These are phyloP conservation scores for Antechinus flavipes DNA, from an alignment of 2,113 vertebrate species.

Conservation along the genomic window DNA sequence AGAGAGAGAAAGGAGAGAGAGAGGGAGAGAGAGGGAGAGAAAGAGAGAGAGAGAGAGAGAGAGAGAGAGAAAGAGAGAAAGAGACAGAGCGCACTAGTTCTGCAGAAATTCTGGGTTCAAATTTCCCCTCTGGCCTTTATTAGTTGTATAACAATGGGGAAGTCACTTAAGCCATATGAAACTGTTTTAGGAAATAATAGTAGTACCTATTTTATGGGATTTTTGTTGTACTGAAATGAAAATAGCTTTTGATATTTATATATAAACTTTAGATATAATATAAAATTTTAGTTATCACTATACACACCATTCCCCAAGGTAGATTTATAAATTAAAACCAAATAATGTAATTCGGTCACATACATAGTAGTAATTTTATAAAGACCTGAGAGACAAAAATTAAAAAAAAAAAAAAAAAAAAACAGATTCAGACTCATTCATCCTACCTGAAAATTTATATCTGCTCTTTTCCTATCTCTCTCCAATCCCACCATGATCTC, in stretches of 20 bases:
- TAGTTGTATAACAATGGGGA: not conserved
- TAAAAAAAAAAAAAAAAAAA: not conserved
- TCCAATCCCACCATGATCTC: not conserved
- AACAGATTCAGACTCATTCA: accelerated
- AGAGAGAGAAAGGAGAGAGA: too few species aligned
- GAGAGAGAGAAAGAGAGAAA: accelerated
- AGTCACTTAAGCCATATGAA: not conserved
- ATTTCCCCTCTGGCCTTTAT: not conserved
- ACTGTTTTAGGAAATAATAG: not conserved
- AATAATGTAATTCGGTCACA: not conserved
- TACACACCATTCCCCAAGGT: not conserved
- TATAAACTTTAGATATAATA: not conserved
- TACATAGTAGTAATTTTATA: not conserved
- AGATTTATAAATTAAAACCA: not conserved
- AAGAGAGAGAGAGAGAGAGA: too few species aligned
- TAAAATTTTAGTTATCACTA: not conserved
- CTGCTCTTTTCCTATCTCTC: not conserved
- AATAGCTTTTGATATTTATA: not conserved
- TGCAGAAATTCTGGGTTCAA: not conserved
- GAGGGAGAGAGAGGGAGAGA: too few species aligned
- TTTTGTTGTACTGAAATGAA: not conserved
- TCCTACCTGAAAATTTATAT: not conserved
- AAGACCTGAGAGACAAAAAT: not conserved
- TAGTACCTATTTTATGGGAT: not conserved
- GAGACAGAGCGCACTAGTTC: not conserved